phyloP scores from a whole-genome alignment of 23 tunicate genomes.

The Phallusia fumigata region DNA sequence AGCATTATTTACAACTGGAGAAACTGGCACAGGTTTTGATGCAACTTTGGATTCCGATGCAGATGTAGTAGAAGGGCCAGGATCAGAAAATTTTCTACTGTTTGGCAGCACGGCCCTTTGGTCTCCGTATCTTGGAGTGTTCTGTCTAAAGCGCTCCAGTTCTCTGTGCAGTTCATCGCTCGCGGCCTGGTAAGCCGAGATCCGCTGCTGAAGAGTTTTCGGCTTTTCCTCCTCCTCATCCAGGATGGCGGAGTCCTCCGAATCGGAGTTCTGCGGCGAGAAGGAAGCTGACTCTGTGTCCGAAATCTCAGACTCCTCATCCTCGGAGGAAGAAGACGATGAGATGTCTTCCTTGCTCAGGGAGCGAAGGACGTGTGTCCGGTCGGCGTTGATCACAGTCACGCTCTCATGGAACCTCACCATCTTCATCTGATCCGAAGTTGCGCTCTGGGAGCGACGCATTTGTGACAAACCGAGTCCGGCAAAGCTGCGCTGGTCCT shows the following conservation, averaged over 20 bases:
- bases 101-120: constrained; percentile 17
- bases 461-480: not conserved
- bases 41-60: not conserved
- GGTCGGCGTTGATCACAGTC: constrained; percentile 36
- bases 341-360: constrained; percentile 15
- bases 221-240: constrained; percentile 14
- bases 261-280: constrained; percentile 44
- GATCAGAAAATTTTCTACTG: not conserved
- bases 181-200: constrained; percentile 63
- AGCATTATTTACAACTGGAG: not conserved
- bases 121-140: not conserved
- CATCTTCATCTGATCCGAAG: constrained; percentile 26
- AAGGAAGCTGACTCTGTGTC: constrained; percentile 46
- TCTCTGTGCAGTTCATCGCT: constrained; percentile 54
- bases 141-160: constrained; percentile 38
- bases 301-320: constrained; percentile 23
- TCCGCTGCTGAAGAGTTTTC: constrained; percentile 48
- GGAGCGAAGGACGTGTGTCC: constrained; percentile 19
- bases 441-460: constrained; percentile 15
- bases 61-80: not conserved
- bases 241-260: constrained; percentile 24
- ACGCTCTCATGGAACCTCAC: constrained; percentile 56
- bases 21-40: not conserved
- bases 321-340: constrained; percentile 23
- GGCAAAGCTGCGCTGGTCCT: not conserved